These are phyloP conservation scores for Ageneiosus marmoratus DNA, from an alignment of 2,113 vertebrate species.

Conservation along the genomic window DNA sequence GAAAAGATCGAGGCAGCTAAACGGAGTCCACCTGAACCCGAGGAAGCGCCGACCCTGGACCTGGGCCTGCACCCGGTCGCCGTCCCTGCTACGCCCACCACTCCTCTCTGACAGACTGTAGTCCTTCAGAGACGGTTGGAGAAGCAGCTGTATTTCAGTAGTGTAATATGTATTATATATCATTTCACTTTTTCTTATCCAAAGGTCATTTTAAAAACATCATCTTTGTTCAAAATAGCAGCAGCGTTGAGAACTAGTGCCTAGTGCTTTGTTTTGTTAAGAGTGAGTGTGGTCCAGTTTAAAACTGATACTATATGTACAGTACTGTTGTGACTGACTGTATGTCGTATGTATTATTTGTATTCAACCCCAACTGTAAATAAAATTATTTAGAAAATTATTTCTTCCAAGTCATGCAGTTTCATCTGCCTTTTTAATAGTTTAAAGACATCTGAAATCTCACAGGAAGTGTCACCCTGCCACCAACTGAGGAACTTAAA, in stretches of 20 bases:
- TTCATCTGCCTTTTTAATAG: not conserved
- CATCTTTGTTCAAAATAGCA: conserved; percentile 36
- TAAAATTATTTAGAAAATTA: conserved; percentile 59
- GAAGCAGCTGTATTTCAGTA: not conserved
- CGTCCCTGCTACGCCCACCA: conserved; percentile 68
- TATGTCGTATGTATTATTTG: conserved; percentile 34
- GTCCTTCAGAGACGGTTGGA: not conserved
- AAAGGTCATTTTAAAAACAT: conserved; percentile 38
- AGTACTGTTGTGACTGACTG: conserved; percentile 37
- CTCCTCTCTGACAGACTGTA: conserved; percentile 60
- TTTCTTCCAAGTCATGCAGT: not conserved
- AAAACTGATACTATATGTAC: conserved; percentile 48
- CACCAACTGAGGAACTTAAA: not conserved
- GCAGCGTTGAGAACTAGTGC: conserved; percentile 15
- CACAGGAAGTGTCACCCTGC: not conserved
- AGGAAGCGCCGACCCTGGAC: conserved; percentile 82
- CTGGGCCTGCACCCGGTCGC: conserved; percentile 83
- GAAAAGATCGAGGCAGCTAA: conserved; percentile 89
- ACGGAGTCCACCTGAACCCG: conserved; percentile 76
- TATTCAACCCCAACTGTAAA: conserved; percentile 63
- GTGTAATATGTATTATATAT: not conserved
- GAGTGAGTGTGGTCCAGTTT: conserved; percentile 46
- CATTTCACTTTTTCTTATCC: conserved; percentile 24
- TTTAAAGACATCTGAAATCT: not conserved
- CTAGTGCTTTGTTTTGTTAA: conserved; percentile 27